phyloP scores from a whole-genome alignment of 2,797 vertebrate genomes.

The Chelonia mydas region DNA sequence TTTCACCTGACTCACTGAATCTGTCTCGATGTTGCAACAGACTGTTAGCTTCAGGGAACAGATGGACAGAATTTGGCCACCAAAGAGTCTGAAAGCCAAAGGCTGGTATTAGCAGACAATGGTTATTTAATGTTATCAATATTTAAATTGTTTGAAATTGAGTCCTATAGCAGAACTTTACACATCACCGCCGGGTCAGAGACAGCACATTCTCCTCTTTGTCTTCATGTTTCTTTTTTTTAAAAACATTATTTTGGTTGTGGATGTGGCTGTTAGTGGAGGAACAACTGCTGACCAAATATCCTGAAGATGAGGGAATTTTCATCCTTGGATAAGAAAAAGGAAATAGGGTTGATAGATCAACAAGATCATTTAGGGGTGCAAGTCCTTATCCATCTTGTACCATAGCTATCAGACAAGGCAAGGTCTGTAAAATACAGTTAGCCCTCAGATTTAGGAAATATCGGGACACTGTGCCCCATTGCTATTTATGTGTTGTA shows the following conservation, averaged over 20 bases:
- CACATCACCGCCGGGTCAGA: background rate
- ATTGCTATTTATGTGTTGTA: background rate
- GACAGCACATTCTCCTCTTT: background rate
- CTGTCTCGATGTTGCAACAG: background rate
- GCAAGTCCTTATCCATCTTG: background rate
- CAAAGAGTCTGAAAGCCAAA: background rate
- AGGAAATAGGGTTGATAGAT: background rate
- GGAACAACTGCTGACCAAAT: background rate
- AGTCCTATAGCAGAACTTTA: background rate
- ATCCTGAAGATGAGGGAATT: background rate
- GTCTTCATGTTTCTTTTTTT: background rate
- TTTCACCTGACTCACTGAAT: background rate
- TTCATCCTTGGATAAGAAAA: background rate
- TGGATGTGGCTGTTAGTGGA: background rate
- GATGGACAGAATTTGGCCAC: background rate
- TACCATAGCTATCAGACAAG: background rate
- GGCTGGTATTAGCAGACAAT: background rate
- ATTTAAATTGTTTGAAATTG: background rate
- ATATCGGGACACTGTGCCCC: background rate
- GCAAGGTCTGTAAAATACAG: background rate
- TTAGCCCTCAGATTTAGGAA: background rate
- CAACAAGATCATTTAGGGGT: background rate
- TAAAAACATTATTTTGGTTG: background rate
- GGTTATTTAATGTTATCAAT: background rate
- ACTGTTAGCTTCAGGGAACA: background rate